Evolutionary conservation across 1,140 invertebrate genomes (phyloP).

Genomic region (Centruroides vittatus): DNA sequence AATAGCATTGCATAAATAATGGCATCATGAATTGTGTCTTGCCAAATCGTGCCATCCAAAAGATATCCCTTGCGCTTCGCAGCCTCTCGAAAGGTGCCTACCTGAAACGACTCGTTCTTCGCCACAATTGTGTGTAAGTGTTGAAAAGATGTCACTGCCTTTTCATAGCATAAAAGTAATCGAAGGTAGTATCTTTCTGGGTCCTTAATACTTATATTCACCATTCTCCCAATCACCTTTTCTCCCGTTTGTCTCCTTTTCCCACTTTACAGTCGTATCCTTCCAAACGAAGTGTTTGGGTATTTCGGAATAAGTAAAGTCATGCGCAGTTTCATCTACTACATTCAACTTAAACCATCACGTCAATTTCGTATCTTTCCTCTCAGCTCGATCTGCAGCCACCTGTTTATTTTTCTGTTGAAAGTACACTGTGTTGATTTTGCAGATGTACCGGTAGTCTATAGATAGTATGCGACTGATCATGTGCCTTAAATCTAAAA

Average conservation of each 20-base stretch:
- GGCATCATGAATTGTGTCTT: not conserved
- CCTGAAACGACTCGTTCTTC: not conserved
- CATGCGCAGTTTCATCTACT: constrained; percentile 9
- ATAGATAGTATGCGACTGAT: constrained; percentile 27
- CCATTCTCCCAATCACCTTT: constrained; percentile 18
- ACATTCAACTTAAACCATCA: constrained; percentile 13
- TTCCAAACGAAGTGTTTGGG: constrained; percentile 16
- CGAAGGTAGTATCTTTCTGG: constrained; percentile 18
- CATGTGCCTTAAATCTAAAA: constrained; percentile 23
- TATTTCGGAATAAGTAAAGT: constrained; percentile 18
- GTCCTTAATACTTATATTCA: constrained; percentile 10
- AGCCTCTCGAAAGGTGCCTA: not conserved
- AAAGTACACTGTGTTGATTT: constrained; percentile 27
- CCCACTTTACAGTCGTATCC: not conserved
- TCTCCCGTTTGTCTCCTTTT: not conserved
- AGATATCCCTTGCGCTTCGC: too few species aligned
- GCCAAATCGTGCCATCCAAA: not conserved
- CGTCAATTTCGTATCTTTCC: constrained; percentile 6
- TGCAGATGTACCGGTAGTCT: constrained; percentile 34
- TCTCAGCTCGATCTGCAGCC: not conserved
- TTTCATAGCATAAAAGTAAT: constrained; percentile 16
- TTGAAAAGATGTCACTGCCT: constrained; percentile 16
- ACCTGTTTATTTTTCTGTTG: not conserved
- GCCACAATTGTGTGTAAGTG: constrained; percentile 15
- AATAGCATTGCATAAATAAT: not conserved